A percentile compares a stretch with the other conserved stretches of the same genome.
Conservation (phyloP, 2,888 invertebrate species). For the Cyclophora albipunctata region DNA sequence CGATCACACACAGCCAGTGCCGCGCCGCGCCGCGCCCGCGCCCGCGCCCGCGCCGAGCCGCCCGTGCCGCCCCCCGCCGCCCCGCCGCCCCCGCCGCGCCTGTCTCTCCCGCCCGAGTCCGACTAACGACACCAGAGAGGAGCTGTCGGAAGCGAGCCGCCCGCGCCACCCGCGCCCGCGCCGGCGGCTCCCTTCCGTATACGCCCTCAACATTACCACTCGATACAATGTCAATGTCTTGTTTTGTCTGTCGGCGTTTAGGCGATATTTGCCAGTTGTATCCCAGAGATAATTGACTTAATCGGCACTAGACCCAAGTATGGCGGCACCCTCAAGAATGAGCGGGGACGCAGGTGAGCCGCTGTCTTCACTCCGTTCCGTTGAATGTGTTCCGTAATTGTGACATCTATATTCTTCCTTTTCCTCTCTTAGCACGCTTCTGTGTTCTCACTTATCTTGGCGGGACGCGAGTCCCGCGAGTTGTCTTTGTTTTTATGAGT, state of each 20-base stretch:
- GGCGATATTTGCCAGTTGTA: slow-evolving; percentile 99
- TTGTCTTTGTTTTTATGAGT: slow-evolving; percentile 72
- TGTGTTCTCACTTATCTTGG: slow-evolving; percentile 76
- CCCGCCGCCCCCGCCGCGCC: slow-evolving; percentile 22
- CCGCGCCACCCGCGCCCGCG: slow-evolving; percentile 22
- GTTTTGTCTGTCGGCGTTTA: slow-evolving; percentile 81
- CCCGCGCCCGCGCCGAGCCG: slow-evolving; percentile 20
- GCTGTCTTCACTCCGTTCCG: slow-evolving; percentile 77
- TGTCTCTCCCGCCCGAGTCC: slow-evolving; percentile 17
- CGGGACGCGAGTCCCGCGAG: slow-evolving; percentile 69
- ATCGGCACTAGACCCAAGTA: slow-evolving; percentile 99
- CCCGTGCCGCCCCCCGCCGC: slow-evolving; percentile 23
- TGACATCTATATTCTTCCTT: slow-evolving; percentile 73
- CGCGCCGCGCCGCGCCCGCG: slow-evolving; percentile 36
- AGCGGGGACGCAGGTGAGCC: slow-evolving; percentile 99
- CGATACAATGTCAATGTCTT: slow-evolving; percentile 74
- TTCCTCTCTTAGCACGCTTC: slow-evolving; percentile 77
- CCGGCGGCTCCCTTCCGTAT: slow-evolving; percentile 40
- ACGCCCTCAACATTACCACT: slow-evolving; percentile 24
- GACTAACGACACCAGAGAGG: slow-evolving; percentile 8
- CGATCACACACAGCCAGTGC: slow-evolving; percentile 74
- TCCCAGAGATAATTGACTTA: slow-evolving; percentile 99
- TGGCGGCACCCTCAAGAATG: slow-evolving; percentile 99
- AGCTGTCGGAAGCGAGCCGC: slow-evolving; percentile 25
- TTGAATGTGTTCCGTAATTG: slow-evolving; percentile 77